Percentiles rank a stretch among this genome's conserved stretches.
Evolutionary conservation across 2,888 invertebrate genomes (phyloP).

Genomic region (Brachynemurus nebulosus): DNA sequence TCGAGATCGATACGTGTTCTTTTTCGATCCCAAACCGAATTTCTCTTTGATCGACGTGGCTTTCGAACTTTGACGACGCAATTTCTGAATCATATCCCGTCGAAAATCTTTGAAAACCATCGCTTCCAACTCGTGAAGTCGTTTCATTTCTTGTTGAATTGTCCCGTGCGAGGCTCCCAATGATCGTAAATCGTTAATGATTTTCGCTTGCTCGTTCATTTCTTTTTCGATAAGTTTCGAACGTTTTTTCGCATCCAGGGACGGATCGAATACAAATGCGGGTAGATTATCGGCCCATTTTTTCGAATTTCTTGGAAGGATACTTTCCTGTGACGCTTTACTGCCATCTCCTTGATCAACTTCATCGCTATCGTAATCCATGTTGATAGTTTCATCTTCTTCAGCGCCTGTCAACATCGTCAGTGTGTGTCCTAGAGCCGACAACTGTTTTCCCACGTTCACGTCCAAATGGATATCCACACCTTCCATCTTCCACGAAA

Average conservation of each 20-base stretch:
- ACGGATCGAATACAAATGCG: constrained; percentile 68
- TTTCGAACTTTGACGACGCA: constrained; percentile 70
- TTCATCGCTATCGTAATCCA: constrained; percentile 62
- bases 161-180: constrained; percentile 80
- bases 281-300: constrained; percentile 65
- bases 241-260: constrained; percentile 65
- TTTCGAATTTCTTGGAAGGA: constrained; percentile 7
- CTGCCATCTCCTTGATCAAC: constrained; percentile 53
- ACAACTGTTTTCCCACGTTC: constrained; percentile 89
- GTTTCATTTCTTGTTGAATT: constrained; percentile 82
- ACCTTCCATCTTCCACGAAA: constrained; percentile 99
- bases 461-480: constrained; percentile 94
- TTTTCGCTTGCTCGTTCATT: constrained; percentile 94
- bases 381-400: constrained; percentile 59
- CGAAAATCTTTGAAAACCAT: constrained; percentile 89
- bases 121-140: constrained; percentile 85
- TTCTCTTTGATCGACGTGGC: constrained; percentile 68
- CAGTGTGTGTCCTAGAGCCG: constrained; percentile 86
- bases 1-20: constrained; percentile 53
- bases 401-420: constrained; percentile 89
- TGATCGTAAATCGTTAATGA: constrained; percentile 81
- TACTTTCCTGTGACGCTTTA: constrained; percentile 35
- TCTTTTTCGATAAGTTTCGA: constrained; percentile 91
- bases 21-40: constrained; percentile 47
- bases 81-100: constrained; percentile 82